Evolutionary conservation across 2,113 vertebrate species (phyloP), one percentile per base, ranked within the genome.

Genomic region (Pongo abelii): DNA sequence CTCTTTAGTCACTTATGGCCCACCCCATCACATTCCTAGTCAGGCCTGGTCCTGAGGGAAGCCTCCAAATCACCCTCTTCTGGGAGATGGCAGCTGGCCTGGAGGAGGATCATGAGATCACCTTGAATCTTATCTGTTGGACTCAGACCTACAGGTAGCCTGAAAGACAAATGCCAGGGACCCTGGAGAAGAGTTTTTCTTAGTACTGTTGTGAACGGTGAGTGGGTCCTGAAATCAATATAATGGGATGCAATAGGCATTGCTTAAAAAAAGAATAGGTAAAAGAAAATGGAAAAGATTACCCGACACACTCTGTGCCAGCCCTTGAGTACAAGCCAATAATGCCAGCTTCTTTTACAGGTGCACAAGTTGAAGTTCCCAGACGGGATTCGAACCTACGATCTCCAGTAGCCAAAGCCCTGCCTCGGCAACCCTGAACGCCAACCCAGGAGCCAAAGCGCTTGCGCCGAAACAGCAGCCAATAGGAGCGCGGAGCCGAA

Each of bases 341-440:
- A 95, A 95, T 95, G 48, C 79, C 91, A 96, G 69, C 55, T 97
- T 94, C 95, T 81, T 94, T 97, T 81, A 95, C 55, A 96, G 89
- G 50, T 75, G 79, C 74, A 32, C n/a, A 96, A 96, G 64, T 40
- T 90, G 91, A 75, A 91, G 40, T 85, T 97, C 85, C 69, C 35
- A 96, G 30, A 50, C 2, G 46, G 91, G 91, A 98, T 93, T 97
- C 35, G 95, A 97, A 97, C 95, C 50, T 46, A 90, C 0, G 2
- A 20, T 93, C 14, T 86, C 61, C 93, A 48, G 80, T 30, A 84
- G 84, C 35, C 92, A 86, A 97, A 98, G 22, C 50, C 46, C 93
- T 84, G 89, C 64, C 70, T 91, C 81, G 7, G 81, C 67, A 87
- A 93, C 38, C 11, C 64, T 1, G 14, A 85, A 92, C 25, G 18